These are phyloP conservation scores for Perca fluviatilis DNA, from an alignment of 2,113 vertebrate genomes.

Conservation along the genomic window DNA sequence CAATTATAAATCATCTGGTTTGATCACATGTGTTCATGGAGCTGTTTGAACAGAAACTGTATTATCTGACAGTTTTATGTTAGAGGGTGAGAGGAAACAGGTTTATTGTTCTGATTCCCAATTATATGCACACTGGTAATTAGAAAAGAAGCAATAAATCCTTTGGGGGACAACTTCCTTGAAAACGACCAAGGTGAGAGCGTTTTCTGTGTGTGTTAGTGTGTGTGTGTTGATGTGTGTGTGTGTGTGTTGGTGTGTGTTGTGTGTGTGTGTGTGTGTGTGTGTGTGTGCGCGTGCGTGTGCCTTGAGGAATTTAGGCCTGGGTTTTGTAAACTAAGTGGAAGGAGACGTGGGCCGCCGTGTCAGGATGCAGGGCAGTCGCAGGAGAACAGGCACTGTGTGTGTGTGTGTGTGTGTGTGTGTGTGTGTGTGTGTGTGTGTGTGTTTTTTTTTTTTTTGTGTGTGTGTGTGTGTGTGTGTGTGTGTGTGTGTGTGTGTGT, in stretches of 20 bases:
- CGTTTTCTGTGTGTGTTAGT: neutral
- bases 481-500: conserved; percentile 27
- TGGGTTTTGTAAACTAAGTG: conserved; percentile 66
- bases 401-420: conserved; percentile 21
- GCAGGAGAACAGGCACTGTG: conserved; percentile 36
- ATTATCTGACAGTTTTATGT: conserved; percentile 34
- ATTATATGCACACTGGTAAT: conserved; percentile 47
- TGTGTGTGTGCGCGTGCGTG: neutral
- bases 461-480: conserved; percentile 31
- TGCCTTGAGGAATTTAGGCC: conserved; percentile 54
- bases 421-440: conserved; percentile 31
- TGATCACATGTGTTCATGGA: conserved; percentile 16
- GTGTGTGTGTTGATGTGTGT: neutral
- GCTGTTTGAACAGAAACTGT: conserved; percentile 12
- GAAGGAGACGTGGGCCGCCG: conserved; percentile 49
- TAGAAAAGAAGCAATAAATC: conserved; percentile 54
- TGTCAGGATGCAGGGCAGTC: conserved; percentile 69
- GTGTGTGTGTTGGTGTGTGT: neutral
- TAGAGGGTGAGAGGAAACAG: conserved; percentile 20
- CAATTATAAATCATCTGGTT: conserved; percentile 40
- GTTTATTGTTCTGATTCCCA: conserved; percentile 46
- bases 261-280: neutral
- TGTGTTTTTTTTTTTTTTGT: too few species aligned
- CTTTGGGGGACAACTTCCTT: conserved; percentile 41
- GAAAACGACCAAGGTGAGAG: conserved; percentile 32